phyloP scores from a whole-genome alignment of 2,113 vertebrate species.

The Neotragus moschatus region DNA sequence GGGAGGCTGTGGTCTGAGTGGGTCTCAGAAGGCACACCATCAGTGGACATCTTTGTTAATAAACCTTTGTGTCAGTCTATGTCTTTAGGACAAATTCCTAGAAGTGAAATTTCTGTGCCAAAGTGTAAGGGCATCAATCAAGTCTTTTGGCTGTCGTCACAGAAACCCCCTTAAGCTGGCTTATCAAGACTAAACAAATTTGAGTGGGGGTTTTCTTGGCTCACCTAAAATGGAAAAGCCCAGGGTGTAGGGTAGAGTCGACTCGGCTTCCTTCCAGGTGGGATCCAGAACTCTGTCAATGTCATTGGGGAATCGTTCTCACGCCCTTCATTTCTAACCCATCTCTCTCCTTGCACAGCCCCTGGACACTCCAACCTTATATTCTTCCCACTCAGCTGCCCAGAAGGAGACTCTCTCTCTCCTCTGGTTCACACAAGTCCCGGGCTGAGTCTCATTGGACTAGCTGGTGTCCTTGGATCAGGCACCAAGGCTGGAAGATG shows the following conservation, averaged over 20 bases:
- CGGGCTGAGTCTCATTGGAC: not conserved
- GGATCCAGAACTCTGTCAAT: not conserved
- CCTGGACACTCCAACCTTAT: not conserved
- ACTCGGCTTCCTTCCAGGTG: accelerated
- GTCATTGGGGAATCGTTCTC: accelerated
- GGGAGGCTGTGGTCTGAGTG: not conserved
- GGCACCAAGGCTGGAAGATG: not conserved
- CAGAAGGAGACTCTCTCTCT: not conserved
- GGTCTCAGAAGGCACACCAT: not conserved
- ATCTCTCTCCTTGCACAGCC: not conserved
- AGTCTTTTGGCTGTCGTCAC: not conserved
- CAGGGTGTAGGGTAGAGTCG: too few species aligned
- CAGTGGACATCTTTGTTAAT: not conserved
- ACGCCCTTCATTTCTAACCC: not conserved
- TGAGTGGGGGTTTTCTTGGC: not conserved
- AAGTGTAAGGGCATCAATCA: not conserved
- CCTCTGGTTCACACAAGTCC: not conserved
- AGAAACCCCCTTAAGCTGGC: not conserved
- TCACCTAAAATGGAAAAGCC: not conserved
- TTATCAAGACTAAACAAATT: not conserved
- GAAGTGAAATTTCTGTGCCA: not conserved
- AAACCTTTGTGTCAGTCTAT: not conserved
- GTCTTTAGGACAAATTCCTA: not conserved
- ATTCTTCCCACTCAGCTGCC: not conserved
- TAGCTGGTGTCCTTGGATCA: not conserved